phyloP scores from a whole-genome alignment of 2,888 invertebrate species.

The Lampropteryx suffumata region DNA sequence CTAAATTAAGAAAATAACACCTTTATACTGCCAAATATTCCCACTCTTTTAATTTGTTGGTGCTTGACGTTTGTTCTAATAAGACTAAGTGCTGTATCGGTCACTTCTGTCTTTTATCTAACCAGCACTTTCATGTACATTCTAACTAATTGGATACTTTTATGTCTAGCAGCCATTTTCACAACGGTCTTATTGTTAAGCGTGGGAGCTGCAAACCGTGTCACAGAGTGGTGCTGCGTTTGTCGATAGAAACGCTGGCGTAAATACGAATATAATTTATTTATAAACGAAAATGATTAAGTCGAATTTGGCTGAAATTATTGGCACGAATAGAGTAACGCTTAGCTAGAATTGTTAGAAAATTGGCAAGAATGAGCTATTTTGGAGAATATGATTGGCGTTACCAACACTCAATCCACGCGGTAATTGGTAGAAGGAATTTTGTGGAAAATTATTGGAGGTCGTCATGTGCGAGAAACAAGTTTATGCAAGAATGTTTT shows the following conservation, averaged over 20 bases:
- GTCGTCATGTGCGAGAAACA: too few species aligned
- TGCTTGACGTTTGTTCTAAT: neutral
- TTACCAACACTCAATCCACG: too few species aligned
- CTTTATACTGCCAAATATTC: neutral
- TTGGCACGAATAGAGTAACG: neutral
- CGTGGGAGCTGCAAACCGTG: conserved; percentile 44
- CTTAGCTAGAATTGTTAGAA: too few species aligned
- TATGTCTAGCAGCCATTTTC: conserved; percentile 35
- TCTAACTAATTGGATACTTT: conserved; percentile 34
- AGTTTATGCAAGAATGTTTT: too few species aligned
- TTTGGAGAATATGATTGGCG: too few species aligned
- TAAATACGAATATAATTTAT: conserved; percentile 3
- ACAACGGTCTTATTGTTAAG: conserved; percentile 41
- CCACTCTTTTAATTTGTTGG: neutral
- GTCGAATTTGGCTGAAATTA: neutral
- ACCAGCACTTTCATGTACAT: conserved; percentile 22
- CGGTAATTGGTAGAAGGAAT: too few species aligned
- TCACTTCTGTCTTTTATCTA: conserved; percentile 10
- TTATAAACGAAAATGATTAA: conserved; percentile 1
- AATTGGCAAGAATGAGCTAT: too few species aligned
- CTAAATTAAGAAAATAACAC: too few species aligned
- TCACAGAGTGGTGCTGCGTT: conserved; percentile 21
- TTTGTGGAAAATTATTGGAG: too few species aligned
- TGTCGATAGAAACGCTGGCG: conserved; percentile 21
- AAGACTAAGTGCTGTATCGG: neutral